Conservation (phyloP, 2,797 vertebrate genomes). For the Rhabdomys pumilio region DNA sequence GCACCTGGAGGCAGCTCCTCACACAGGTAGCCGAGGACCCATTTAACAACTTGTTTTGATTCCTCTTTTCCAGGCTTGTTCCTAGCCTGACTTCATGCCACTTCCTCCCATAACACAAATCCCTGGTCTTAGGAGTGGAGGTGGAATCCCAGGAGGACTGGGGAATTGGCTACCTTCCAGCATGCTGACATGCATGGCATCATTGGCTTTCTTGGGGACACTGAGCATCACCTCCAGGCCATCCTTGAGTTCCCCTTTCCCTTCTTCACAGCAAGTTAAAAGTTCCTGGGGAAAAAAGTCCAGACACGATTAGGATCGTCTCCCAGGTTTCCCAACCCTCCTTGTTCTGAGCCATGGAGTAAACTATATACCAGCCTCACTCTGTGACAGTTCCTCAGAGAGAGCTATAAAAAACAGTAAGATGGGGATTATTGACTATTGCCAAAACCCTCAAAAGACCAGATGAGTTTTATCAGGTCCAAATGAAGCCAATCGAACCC, state of each 20-base stretch:
- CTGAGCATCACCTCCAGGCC: slow-evolving; percentile 99
- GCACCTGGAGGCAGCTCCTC: not conserved
- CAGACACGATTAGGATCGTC: slow-evolving; percentile 60
- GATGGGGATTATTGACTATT: not conserved
- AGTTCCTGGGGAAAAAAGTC: slow-evolving; percentile 92
- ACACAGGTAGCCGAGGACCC: not conserved
- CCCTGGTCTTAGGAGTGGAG: not conserved
- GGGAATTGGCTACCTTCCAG: slow-evolving; percentile 93
- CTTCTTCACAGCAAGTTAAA: slow-evolving; percentile 98
- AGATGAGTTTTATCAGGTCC: not conserved
- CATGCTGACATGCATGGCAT: slow-evolving; percentile 99
- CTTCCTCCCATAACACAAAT: not conserved
- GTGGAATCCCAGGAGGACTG: not conserved
- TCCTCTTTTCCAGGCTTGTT: not conserved
- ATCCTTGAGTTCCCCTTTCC: slow-evolving; percentile 98
- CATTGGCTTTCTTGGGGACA: slow-evolving; percentile 98
- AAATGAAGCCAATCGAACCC: not conserved
- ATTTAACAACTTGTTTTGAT: not conserved
- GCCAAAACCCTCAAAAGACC: not conserved
- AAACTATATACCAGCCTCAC: not conserved
- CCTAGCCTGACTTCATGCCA: not conserved
- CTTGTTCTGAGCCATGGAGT: not conserved
- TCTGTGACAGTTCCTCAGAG: not conserved
- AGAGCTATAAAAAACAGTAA: not conserved
- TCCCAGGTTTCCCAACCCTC: not conserved